phyloP scores from a whole-genome alignment of 2,113 vertebrate genomes.

The Alethe diademata region DNA sequence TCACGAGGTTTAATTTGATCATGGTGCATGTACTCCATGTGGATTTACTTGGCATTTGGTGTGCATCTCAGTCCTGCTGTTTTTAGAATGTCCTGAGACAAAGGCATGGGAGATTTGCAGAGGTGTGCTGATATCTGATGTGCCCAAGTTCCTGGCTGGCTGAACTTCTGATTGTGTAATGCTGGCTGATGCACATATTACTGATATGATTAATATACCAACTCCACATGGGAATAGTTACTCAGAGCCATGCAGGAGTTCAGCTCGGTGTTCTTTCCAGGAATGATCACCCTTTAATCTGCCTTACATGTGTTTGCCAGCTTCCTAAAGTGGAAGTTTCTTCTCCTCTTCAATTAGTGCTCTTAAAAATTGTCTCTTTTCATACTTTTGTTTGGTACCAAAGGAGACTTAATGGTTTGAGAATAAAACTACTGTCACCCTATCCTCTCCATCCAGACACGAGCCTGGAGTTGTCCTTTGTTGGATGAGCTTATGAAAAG shows the following conservation, averaged over 20 bases:
- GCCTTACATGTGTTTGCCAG: background rate
- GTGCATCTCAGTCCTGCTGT: background rate
- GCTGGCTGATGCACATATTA: background rate
- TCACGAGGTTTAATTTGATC: background rate
- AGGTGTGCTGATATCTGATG: background rate
- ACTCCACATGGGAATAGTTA: background rate
- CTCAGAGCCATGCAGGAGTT: background rate
- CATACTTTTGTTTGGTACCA: background rate
- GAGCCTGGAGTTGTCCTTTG: background rate
- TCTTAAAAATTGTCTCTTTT: background rate
- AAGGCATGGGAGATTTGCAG: background rate
- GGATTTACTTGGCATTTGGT: background rate
- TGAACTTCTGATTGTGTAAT: background rate
- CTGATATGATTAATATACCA: background rate
- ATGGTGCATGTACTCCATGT: fast-evolving
- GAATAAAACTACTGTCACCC: background rate
- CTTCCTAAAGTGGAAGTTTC: background rate
- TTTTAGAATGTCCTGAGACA: background rate
- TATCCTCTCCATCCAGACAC: background rate
- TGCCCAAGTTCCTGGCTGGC: background rate
- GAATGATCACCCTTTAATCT: background rate
- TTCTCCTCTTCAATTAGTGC: background rate
- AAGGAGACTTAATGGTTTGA: background rate
- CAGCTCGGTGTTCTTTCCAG: background rate
- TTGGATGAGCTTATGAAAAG: background rate